phyloP scores from a whole-genome alignment of 2,888 invertebrate species.

The Tetranychus truncatus region DNA sequence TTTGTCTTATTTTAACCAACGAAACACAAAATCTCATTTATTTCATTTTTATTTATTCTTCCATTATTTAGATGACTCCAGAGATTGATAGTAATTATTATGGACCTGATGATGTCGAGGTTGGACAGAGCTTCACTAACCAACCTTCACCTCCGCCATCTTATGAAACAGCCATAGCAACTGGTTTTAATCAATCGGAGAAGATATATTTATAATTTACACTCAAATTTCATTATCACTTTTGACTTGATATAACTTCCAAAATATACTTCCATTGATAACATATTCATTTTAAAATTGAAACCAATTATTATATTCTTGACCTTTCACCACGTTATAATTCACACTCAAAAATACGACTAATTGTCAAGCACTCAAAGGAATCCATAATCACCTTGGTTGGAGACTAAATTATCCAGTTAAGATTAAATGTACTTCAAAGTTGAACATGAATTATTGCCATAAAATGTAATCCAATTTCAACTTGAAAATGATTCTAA shows the following conservation, averaged over 20 bases:
- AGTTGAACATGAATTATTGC: too few species aligned
- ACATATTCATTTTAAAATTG: too few species aligned
- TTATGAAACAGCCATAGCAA: neutral
- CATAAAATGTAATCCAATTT: too few species aligned
- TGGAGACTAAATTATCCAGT: too few species aligned
- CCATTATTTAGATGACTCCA: neutral
- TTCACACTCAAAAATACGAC: too few species aligned
- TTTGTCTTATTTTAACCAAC: neutral
- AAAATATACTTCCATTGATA: neutral
- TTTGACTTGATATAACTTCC: neutral
- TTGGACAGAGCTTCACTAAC: neutral
- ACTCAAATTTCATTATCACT: neutral
- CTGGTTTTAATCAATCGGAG: neutral
- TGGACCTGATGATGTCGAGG: neutral
- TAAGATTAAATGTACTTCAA: too few species aligned
- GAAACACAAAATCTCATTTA: neutral
- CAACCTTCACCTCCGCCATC: neutral
- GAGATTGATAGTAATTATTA: neutral
- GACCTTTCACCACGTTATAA: too few species aligned
- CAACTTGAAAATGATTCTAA: too few species aligned
- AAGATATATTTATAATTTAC: neutral
- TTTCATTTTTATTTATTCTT: neutral
- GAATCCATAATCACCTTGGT: too few species aligned
- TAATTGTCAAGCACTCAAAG: too few species aligned
- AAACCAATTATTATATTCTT: too few species aligned